Conservation (phyloP, 2,113 vertebrate genomes). For the Ageneiosus marmoratus region DNA sequence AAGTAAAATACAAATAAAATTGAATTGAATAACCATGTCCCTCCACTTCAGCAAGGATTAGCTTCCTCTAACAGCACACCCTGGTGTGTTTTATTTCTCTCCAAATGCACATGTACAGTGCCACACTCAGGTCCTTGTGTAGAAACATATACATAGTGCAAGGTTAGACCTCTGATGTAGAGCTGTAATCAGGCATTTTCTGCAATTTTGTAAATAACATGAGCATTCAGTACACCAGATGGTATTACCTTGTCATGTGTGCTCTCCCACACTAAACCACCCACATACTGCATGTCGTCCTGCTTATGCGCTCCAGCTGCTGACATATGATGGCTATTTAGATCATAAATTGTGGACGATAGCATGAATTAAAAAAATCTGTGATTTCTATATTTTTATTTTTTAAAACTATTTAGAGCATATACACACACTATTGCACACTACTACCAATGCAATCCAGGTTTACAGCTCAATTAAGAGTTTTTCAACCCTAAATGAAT, state of each 20-base stretch:
- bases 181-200: neutral
- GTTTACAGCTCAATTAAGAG: conserved; percentile 46
- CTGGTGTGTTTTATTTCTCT: neutral
- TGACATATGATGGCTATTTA: conserved; percentile 43
- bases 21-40: neutral
- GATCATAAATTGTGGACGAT: conserved; percentile 32
- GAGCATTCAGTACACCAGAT: conserved; percentile 39
- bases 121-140: neutral
- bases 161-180: neutral
- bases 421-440: neutral
- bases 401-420: neutral
- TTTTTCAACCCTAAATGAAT: conserved; percentile 31
- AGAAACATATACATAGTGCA: neutral
- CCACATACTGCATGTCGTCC: conserved; percentile 10
- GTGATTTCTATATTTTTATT: no score
- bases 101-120: neutral
- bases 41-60: neutral
- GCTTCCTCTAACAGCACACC: neutral
- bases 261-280: neutral
- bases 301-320: conserved; percentile 21
- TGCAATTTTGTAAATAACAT: conserved; percentile 15
- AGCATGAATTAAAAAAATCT: neutral
- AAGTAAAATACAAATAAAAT: neutral
- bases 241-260: conserved; percentile 38
- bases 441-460: neutral